Conservation (phyloP, 2,797 vertebrate species). For the Mergus octosetaceus region DNA sequence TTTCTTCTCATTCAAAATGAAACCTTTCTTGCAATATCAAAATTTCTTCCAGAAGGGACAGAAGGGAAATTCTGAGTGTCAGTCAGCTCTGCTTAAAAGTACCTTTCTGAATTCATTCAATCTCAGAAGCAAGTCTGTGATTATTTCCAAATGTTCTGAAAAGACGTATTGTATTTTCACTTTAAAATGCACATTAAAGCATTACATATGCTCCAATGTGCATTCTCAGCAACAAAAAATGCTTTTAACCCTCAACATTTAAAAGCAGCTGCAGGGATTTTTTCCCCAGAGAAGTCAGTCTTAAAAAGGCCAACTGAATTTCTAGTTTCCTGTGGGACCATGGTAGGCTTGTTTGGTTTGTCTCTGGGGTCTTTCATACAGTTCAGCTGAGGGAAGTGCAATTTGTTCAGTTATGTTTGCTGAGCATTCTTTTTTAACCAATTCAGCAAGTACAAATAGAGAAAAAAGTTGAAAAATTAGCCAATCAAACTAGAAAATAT, state of each 20-base stretch:
- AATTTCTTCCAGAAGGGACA: constrained; percentile 2
- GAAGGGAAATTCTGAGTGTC: neutral
- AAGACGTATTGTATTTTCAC: constrained; percentile 54
- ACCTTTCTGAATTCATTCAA: constrained; percentile 11
- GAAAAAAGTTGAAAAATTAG: neutral
- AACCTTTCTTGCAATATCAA: neutral
- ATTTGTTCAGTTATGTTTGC: constrained; percentile 63
- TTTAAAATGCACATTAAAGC: constrained; percentile 59
- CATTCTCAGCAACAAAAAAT: constrained; percentile 64
- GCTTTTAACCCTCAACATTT: constrained; percentile 67
- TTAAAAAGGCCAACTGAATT: constrained; percentile 48
- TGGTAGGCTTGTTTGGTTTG: constrained; percentile 18
- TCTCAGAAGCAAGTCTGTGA: constrained; percentile 4
- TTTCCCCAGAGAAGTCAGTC: constrained; percentile 42
- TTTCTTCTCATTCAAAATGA: neutral
- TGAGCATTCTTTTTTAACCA: constrained; percentile 51
- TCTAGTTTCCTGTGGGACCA: constrained; percentile 39
- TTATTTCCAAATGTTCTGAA: constrained; percentile 26
- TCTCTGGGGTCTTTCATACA: constrained; percentile 46
- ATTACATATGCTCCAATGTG: constrained; percentile 50
- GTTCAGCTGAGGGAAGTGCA: constrained; percentile 59
- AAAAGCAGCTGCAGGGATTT: constrained; percentile 65
- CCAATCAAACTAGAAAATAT: neutral
- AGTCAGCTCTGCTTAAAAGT: neutral
- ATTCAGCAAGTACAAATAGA: constrained; percentile 25